Percentiles rank a stretch among this genome's conserved stretches.
phyloP scores from a whole-genome alignment of 2,888 invertebrate genomes.

The Drosophila kuntzei region DNA sequence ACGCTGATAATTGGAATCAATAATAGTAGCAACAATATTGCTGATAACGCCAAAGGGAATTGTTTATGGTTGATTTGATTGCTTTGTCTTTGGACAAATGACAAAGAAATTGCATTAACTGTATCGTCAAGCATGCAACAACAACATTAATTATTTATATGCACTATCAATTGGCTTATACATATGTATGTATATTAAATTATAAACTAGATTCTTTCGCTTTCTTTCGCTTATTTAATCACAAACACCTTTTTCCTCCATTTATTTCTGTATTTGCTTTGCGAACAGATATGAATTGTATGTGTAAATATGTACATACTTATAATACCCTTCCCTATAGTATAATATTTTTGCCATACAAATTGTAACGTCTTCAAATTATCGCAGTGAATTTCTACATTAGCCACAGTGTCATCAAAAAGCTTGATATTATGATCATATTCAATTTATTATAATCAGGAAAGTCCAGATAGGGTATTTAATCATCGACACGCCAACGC shows the following conservation, averaged over 20 bases:
- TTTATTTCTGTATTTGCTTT: constrained; percentile 3
- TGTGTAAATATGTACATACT: neutral
- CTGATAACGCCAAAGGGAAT: constrained; percentile 37
- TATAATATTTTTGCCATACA: neutral
- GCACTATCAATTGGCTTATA: neutral
- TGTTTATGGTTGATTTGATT: constrained; percentile 29
- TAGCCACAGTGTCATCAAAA: neutral
- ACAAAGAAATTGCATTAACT: constrained; percentile 4
- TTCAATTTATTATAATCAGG: neutral
- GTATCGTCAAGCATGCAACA: neutral
- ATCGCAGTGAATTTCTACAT: neutral
- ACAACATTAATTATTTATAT: neutral
- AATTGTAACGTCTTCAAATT: neutral
- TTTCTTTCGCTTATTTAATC: constrained; percentile 3
- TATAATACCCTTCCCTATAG: neutral
- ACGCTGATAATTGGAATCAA: constrained; percentile 28
- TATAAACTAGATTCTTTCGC: neutral
- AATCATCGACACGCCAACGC: neutral
- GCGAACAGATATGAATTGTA: constrained; percentile 24
- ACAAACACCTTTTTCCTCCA: neutral
- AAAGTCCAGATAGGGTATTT: neutral
- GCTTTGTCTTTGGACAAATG: constrained; percentile 10
- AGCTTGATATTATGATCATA: neutral
- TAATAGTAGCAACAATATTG: constrained; percentile 12
- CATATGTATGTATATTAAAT: too few relatives aligned